Percentiles rank a stretch among this genome's conserved stretches.
Evolutionary conservation across 2,113 vertebrate genomes (phyloP).

Genomic region (Oophaga pumilio): DNA sequence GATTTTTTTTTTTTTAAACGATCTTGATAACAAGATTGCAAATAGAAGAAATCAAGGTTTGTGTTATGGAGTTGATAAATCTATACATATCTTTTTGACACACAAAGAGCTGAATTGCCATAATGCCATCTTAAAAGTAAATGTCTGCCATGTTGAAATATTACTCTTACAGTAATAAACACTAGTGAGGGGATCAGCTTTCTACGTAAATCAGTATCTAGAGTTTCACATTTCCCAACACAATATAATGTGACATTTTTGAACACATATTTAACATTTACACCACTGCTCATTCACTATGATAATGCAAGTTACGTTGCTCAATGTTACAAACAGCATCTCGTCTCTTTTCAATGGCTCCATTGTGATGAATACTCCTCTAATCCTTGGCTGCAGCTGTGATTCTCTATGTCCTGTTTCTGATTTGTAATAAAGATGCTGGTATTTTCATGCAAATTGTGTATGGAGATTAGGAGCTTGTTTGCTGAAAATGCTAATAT

Average conservation of each 20-base stretch:
- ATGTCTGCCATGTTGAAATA: neutral
- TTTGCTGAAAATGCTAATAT: constrained; percentile 33
- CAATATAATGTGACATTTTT: neutral
- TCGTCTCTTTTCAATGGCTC: neutral
- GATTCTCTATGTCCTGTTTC: constrained; percentile 30
- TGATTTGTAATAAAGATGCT: constrained; percentile 36
- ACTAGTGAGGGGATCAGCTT: too few species aligned
- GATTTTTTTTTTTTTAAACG: too few species aligned
- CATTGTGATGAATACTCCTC: constrained; percentile 33
- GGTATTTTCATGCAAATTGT: constrained; percentile 49
- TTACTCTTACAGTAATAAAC: neutral
- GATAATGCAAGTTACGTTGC: neutral
- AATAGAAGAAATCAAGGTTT: neutral
- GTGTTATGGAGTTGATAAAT: neutral
- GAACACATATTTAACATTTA: constrained; percentile 7
- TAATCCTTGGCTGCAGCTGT: constrained; percentile 42
- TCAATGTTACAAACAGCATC: neutral
- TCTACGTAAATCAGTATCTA: neutral
- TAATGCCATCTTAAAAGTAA: too few species aligned
- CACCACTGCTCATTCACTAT: neutral
- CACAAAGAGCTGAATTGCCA: too few species aligned
- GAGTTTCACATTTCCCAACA: neutral
- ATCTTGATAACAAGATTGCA: neutral
- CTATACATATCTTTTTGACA: too few species aligned
- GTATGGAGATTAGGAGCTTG: constrained; percentile 10